phyloP scores from a whole-genome alignment of 2,797 vertebrate species.

The Lemur catta region DNA sequence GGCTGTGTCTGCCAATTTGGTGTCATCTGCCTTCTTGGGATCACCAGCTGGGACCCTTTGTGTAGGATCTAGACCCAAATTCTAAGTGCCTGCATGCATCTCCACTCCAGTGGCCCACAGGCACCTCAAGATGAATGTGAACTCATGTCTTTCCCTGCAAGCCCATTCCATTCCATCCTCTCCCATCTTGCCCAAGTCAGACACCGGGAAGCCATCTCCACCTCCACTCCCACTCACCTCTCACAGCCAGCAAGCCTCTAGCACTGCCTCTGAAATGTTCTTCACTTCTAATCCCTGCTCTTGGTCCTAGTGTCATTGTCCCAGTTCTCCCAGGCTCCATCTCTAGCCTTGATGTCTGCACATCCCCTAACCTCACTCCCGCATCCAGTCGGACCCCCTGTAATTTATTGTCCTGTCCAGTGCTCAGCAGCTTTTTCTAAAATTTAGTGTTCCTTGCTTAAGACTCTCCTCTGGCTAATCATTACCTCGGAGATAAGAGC shows the following conservation, averaged over 20 bases:
- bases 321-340: not conserved
- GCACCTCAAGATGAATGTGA: not conserved
- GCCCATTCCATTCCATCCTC: not conserved
- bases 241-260: not conserved
- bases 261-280: no score
- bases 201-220: not conserved
- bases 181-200: not conserved
- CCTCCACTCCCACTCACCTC: not conserved
- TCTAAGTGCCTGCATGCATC: not conserved
- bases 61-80: not conserved
- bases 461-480: slow-evolving; percentile 38
- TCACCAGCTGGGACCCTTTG: not conserved
- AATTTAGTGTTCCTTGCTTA: not conserved
- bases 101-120: no score
- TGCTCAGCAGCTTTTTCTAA: slow-evolving; percentile 20
- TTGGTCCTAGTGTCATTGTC: not conserved
- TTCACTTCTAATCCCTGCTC: not conserved
- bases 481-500: slow-evolving; percentile 47
- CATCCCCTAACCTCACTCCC: not conserved
- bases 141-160: not conserved
- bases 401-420: not conserved
- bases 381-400: not conserved
- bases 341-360: not conserved
- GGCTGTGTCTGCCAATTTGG: not conserved
- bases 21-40: not conserved